These are phyloP conservation scores for Pemphredon lugubris DNA, from an alignment of 2,888 invertebrate species.

Conservation along the genomic window DNA sequence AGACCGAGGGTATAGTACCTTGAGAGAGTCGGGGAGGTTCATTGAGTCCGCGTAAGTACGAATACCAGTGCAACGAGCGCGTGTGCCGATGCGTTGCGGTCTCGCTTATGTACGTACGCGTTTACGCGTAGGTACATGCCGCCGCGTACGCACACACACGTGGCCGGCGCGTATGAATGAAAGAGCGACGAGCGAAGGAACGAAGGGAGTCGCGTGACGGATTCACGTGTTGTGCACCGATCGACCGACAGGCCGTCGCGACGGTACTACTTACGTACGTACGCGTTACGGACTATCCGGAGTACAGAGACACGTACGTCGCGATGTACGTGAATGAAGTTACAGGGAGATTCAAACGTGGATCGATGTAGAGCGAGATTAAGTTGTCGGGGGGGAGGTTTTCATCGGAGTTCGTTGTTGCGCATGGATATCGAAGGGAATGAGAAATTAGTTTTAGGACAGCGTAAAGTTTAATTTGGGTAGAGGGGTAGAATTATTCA, in stretches of 20 bases:
- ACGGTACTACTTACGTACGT: conserved; percentile 15
- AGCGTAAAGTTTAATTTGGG: too few relatives aligned
- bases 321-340: conserved; percentile 2
- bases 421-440: too few relatives aligned
- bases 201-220: conserved; percentile 68
- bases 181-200: conserved; percentile 56
- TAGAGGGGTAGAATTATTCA: too few relatives aligned
- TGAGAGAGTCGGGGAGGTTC: conserved; percentile 45
- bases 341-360: not conserved
- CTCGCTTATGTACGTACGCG: conserved; percentile 41
- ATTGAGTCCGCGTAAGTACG: conserved; percentile 58
- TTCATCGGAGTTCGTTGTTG: too few relatives aligned
- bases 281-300: conserved; percentile 9
- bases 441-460: too few relatives aligned
- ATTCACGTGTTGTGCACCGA: conserved; percentile 62
- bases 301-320: conserved; percentile 10
- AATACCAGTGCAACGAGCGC: conserved; percentile 56
- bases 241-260: conserved; percentile 21
- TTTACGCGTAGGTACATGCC: conserved; percentile 28
- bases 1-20: conserved; percentile 24
- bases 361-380: too few relatives aligned
- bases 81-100: conserved; percentile 50
- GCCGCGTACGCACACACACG: too few relatives aligned
- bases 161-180: conserved; percentile 67
- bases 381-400: too few relatives aligned